Conservation (phyloP, 2,113 vertebrate genomes). For the Uropsilus gracilis region DNA sequence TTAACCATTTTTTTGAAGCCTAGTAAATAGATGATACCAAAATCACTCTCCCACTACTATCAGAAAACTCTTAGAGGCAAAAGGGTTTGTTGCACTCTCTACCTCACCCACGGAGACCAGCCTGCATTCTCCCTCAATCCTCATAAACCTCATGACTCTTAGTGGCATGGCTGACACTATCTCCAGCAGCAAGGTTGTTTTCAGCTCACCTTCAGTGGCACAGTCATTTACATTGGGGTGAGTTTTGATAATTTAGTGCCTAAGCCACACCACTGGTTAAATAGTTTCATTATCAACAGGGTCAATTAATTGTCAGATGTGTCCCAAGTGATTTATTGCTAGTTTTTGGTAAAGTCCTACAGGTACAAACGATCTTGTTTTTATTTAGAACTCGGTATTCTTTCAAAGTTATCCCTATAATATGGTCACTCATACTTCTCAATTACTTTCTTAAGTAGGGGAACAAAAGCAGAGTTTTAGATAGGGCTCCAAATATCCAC, state of each 20-base stretch:
- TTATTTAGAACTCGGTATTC: neutral
- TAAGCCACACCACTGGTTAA: too few relatives aligned
- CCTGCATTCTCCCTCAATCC: too few relatives aligned
- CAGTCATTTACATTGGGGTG: rapidly evolving
- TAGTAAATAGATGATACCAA: neutral
- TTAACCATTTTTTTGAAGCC: neutral
- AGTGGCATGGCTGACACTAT: neutral
- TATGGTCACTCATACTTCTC: neutral
- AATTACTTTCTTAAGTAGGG: neutral
- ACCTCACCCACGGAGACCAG: neutral
- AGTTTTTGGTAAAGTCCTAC: neutral
- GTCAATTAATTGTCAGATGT: neutral
- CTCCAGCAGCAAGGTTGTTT: neutral
- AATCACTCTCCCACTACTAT: neutral
- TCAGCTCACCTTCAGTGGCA: neutral
- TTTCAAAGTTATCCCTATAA: neutral
- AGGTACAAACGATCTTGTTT: neutral
- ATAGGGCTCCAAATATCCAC: neutral
- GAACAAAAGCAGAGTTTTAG: neutral
- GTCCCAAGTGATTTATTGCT: neutral
- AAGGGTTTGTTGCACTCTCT: neutral
- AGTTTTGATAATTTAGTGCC: neutral
- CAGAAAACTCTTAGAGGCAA: neutral
- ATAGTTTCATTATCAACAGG: neutral
- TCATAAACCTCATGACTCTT: neutral